Evolutionary conservation across 2,797 vertebrate species (phyloP), one percentile per base, ranked within the genome.

Genomic region (Gastrophryne carolinensis): DNA sequence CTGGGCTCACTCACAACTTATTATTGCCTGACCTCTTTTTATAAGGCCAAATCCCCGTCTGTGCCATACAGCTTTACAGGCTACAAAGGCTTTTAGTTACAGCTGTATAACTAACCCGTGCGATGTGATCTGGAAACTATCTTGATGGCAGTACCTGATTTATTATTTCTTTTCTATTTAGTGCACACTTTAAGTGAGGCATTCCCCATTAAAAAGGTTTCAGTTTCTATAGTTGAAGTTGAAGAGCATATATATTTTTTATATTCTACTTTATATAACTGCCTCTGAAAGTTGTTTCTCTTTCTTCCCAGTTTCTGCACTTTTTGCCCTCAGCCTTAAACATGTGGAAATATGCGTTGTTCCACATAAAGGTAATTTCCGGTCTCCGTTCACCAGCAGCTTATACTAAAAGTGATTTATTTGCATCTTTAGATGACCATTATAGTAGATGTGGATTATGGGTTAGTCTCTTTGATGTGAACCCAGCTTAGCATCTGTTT

Each of bases 401-500:
- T 53, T 56, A 53, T 26, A 41, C 23, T 73, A 65, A 65, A 73
- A 66, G 9, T 73, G 72, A 73, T 73, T 73, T 65, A 73, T 47
- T 23, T 44, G 53, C 62, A 26, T 34, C 50, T 61, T 67, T 52
- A 60, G 23, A 29, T 34, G 9, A 37, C 23, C 54, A 23, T 69
- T 76, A 34, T 67, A 37, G 27, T 11, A 58, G 56, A 26, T 32
- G 13, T 32, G 30, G 73, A 68, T 62, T 75, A 67, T 29, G 37
- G 62, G 47, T 61, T 23, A 29, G 4, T 26, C 12, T 35, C 62
- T 76, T 76, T 76, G 56, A 76, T 69, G 56, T 62, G 26, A 62
- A 26, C 49, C 32, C 65, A 69, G 65, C 65, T 61, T 39, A 13
- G 56, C 64, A 68, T 75, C 73, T 68, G 73, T 47, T 76, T 54